A percentile compares a stretch with the other conserved stretches of the same genome.
These are phyloP conservation scores for Branchinecta lynchi DNA, from an alignment of 1,140 invertebrate species.

Conservation along the genomic window DNA sequence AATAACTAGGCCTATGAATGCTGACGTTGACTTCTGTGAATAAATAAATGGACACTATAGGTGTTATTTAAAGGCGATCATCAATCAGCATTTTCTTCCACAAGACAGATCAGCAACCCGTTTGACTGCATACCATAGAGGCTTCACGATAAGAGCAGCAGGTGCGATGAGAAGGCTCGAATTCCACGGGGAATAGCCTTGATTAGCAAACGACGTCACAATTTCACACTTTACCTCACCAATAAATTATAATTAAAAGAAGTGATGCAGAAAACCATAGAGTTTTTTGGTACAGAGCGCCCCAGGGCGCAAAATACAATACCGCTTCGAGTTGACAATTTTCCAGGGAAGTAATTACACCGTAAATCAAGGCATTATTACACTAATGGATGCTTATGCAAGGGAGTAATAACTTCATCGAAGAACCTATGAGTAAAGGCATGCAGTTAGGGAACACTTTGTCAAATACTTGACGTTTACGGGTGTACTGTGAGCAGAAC, in stretches of 20 bases:
- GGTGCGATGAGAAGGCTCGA: background rate
- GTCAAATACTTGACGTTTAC: too few species aligned
- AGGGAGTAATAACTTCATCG: too few species aligned
- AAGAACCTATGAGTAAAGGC: too few species aligned
- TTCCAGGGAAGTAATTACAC: background rate
- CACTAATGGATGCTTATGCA: too few species aligned
- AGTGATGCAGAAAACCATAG: background rate
- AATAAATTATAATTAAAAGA: constrained; percentile 10
- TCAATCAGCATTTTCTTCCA: too few species aligned
- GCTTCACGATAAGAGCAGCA: background rate
- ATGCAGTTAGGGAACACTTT: too few species aligned
- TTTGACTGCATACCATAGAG: background rate
- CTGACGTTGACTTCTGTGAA: too few species aligned
- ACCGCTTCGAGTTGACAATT: background rate
- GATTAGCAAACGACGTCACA: background rate
- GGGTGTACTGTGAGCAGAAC: too few species aligned
- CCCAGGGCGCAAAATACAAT: background rate
- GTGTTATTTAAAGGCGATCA: too few species aligned
- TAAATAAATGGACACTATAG: too few species aligned
- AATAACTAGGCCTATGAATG: too few species aligned
- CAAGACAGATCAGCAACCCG: background rate
- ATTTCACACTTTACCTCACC: constrained; percentile 3
- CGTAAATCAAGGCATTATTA: too few species aligned
- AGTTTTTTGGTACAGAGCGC: background rate
- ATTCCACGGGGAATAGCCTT: constrained; percentile 2